phyloP scores from a whole-genome alignment of 2,113 vertebrate genomes.

The Sarotherodon lohbergeri region DNA sequence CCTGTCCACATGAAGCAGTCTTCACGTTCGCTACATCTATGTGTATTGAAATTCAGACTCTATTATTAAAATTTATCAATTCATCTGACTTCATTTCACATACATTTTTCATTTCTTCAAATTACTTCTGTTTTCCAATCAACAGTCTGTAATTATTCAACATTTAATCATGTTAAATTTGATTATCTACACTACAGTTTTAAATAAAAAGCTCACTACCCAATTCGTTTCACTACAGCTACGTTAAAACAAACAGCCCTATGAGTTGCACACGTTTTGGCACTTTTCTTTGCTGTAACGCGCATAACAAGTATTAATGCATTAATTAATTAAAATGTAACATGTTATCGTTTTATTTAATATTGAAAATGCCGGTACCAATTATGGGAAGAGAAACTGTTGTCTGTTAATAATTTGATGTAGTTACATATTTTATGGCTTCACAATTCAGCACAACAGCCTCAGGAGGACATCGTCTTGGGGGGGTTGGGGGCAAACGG shows the following conservation, averaged over 20 bases:
- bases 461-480: constrained; percentile 1
- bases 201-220: not conserved
- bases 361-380: not conserved
- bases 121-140: not conserved
- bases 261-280: not conserved
- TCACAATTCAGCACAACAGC: not conserved
- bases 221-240: not conserved
- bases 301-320: not conserved
- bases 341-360: not conserved
- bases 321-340: not conserved
- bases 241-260: not conserved
- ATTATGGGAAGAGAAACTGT: not conserved
- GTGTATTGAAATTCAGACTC: not conserved
- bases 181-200: not conserved
- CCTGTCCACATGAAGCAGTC: not conserved
- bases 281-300: not conserved
- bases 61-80: not conserved
- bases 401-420: not conserved
- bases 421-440: not conserved
- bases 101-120: not conserved
- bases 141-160: not conserved
- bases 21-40: not conserved
- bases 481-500: constrained; percentile 2
- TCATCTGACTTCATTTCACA: not conserved
- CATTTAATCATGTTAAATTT: not conserved